Percentiles rank a stretch among this genome's conserved stretches.
These are phyloP conservation scores for Scaptomyza pallida DNA, from an alignment of 1,140 invertebrate species.

Conservation along the genomic window DNA sequence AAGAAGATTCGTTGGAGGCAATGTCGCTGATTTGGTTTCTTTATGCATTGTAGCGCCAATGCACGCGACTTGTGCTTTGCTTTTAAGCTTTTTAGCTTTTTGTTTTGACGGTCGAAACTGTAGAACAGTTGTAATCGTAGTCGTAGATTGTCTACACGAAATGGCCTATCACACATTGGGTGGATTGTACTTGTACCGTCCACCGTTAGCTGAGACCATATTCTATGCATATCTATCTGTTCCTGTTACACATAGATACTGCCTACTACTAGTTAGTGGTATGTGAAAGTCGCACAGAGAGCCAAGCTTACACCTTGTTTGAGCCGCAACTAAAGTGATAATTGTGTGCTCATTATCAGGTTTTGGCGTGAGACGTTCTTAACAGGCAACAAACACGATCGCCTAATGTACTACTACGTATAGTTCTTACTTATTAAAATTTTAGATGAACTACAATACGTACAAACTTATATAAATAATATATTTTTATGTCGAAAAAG, in stretches of 20 bases:
- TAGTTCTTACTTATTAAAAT: too few species aligned
- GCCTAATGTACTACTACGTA: slow-evolving; percentile 9
- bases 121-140: slow-evolving; percentile 2
- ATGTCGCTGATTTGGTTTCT: slow-evolving; percentile 52
- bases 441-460: not conserved
- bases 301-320: slow-evolving; percentile 58
- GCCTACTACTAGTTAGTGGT: slow-evolving; percentile 3
- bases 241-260: slow-evolving; percentile 27
- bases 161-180: slow-evolving; percentile 38
- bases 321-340: slow-evolving; percentile 66
- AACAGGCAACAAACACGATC: slow-evolving; percentile 28
- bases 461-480: slow-evolving; percentile 4
- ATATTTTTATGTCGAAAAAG: slow-evolving; percentile 5
- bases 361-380: slow-evolving; percentile 67
- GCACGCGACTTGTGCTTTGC: slow-evolving; percentile 56
- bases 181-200: slow-evolving; percentile 32
- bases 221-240: slow-evolving; percentile 28
- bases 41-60: slow-evolving; percentile 61
- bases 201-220: slow-evolving; percentile 55
- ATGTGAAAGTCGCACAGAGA: slow-evolving; percentile 54
- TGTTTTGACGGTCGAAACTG: slow-evolving; percentile 11
- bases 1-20: slow-evolving; percentile 32
- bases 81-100: not conserved
- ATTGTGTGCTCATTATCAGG: slow-evolving; percentile 72
- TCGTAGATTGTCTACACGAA: slow-evolving; percentile 68